Evolutionary conservation across 92 coral and sea anemone species (phyloP), one percentile per base, ranked within the genome.

Genomic region (Hydrozoanthus gracilis): DNA sequence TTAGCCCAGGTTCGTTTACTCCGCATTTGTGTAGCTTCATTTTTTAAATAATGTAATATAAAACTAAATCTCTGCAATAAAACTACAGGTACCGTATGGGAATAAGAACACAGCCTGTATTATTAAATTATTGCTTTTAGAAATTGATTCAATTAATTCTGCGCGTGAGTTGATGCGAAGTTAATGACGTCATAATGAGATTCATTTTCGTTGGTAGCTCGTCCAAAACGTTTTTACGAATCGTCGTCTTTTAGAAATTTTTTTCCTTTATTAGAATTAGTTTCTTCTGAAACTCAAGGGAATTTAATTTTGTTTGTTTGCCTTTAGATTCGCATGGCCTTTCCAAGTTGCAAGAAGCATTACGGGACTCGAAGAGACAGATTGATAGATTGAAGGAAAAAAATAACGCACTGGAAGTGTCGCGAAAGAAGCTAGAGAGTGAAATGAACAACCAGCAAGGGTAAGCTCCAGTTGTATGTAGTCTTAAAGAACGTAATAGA

Each of bases 301-400:
- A 62, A 20, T 39, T 10, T 54, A 3, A 44, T 18, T 56, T 54
- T 76, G 17, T 17, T 16, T 49, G 49, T 75, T 5, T 9, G 14
- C 14, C 48, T 61, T 60, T 87, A 94, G 98, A 94, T 75, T 69
- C 92, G 7, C 93, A 91, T 79, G 86, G 94, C 61, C 87, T 89
- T 51, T 91, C 88, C 35, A 92, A 94, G 12, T 84, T 97, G 3
- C 98, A 97, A 68, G 96, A 92, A 64, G 91, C 95, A 7, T 86
- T 95, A 12, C 94, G 99, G 12, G 99, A 97, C 17, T 88, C 94
- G 17, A 91, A 94, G 73, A 88, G 98, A 13, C 99, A 97, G 78
- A 88, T 95, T 3, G 99, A 97, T 54, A 97, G 92, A 78, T 88
- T 88, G 51, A 92, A 91, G 84, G 99, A 97, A 70, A 95, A 95